A percentile compares a stretch with the other conserved stretches of the same genome.
Conservation (phyloP, 2,797 vertebrate genomes). For the Pangasius djambal region DNA sequence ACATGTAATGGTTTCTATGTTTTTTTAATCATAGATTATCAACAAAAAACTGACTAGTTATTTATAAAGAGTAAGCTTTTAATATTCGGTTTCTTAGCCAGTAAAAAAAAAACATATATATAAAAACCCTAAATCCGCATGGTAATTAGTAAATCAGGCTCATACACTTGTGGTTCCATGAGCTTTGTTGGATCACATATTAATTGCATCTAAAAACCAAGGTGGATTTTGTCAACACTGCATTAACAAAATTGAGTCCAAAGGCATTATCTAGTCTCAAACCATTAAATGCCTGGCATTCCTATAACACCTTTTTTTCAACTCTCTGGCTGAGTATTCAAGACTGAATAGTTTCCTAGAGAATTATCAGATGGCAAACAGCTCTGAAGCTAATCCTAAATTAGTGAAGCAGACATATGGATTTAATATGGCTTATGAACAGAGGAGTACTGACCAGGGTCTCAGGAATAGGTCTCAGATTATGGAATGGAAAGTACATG, state of each 20-base stretch:
- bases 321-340: slow-evolving; percentile 2
- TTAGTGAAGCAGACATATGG: slow-evolving; percentile 15
- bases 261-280: background rate
- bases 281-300: slow-evolving; percentile 8
- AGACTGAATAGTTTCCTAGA: slow-evolving; percentile 21
- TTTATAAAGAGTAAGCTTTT: background rate
- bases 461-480: slow-evolving; percentile 37
- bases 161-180: background rate
- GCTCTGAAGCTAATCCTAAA: slow-evolving; percentile 16
- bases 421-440: background rate
- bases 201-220: background rate
- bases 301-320: background rate
- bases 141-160: background rate
- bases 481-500: slow-evolving; percentile 35
- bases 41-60: background rate
- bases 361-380: slow-evolving; percentile 18
- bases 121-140: background rate
- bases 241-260: background rate
- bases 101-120: too few species aligned
- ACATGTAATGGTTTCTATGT: background rate
- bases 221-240: background rate
- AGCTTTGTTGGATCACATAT: background rate
- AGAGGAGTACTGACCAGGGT: slow-evolving; percentile 3
- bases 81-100: background rate
- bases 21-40: slow-evolving; percentile 13